Evolutionary conservation across 2,113 vertebrate genomes (phyloP).

Genomic region (Eulemur macaco): DNA sequence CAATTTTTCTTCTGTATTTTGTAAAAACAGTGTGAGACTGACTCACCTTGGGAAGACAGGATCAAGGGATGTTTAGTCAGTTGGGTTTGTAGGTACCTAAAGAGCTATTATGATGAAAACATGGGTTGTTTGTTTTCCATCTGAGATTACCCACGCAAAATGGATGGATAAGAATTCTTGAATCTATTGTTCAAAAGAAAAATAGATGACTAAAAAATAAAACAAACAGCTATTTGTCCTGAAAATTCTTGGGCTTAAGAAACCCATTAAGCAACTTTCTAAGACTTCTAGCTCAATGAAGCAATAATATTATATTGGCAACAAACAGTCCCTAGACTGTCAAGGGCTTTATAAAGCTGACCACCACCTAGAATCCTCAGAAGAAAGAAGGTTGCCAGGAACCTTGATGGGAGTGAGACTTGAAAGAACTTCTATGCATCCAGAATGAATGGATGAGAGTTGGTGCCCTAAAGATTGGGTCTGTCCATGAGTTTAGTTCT

Average conservation of each 20-base stretch:
- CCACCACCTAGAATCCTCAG: not conserved
- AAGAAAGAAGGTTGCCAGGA: not conserved
- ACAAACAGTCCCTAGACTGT: not conserved
- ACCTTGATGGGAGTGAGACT: not conserved
- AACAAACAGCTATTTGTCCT: not conserved
- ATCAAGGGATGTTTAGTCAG: not conserved
- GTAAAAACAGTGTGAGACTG: not conserved
- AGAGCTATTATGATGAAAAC: not conserved
- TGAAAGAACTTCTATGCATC: not conserved
- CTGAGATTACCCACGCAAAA: not conserved
- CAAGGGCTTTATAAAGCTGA: not conserved
- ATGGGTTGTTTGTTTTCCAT: not conserved
- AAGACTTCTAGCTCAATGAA: slow-evolving; percentile 4
- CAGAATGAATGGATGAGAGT: not conserved
- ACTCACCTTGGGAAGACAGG: not conserved
- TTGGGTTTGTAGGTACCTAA: not conserved
- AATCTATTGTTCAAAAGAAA: slow-evolving; percentile 1
- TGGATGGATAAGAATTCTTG: not conserved
- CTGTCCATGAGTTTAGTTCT: not conserved
- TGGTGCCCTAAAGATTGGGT: not conserved
- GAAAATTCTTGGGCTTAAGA: not conserved
- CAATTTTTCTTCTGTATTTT: slow-evolving; percentile 36
- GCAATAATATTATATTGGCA: not conserved
- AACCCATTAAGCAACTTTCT: not conserved
- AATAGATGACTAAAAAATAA: not conserved